phyloP scores from a whole-genome alignment of 2,888 invertebrate genomes.

The Tetragonula carbonaria region DNA sequence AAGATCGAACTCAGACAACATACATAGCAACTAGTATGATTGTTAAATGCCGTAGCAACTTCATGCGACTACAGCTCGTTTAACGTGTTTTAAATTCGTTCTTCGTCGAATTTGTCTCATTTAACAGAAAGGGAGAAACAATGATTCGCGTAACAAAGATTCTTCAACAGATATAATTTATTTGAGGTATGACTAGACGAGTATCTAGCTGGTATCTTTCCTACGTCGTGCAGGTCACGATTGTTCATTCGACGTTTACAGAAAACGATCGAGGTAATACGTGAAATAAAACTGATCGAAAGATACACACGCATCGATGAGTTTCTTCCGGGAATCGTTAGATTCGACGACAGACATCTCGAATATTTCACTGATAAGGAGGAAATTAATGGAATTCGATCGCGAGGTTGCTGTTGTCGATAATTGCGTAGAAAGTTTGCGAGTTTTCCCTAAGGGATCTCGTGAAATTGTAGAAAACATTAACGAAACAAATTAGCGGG shows the following conservation, averaged over 20 bases:
- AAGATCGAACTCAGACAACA: too few species aligned
- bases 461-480: not conserved
- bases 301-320: not conserved
- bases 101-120: too few species aligned
- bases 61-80: too few species aligned
- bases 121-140: too few species aligned
- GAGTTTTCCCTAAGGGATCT: not conserved
- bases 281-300: slow-evolving; percentile 22
- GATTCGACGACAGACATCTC: slow-evolving; percentile 3
- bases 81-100: too few species aligned
- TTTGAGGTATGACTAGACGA: too few species aligned
- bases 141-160: too few species aligned
- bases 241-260: not conserved
- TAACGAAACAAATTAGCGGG: not conserved
- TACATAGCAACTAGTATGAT: too few species aligned
- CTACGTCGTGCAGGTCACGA: not conserved
- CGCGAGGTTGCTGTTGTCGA: not conserved
- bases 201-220: too few species aligned
- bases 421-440: not conserved
- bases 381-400: slow-evolving; percentile 1
- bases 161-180: too few species aligned
- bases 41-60: too few species aligned
- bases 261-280: not conserved
- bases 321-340: slow-evolving; percentile 5
- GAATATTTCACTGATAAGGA: not conserved